These are phyloP conservation scores for Ispidina lecontei DNA, from an alignment of 2,797 vertebrate species.

Conservation along the genomic window DNA sequence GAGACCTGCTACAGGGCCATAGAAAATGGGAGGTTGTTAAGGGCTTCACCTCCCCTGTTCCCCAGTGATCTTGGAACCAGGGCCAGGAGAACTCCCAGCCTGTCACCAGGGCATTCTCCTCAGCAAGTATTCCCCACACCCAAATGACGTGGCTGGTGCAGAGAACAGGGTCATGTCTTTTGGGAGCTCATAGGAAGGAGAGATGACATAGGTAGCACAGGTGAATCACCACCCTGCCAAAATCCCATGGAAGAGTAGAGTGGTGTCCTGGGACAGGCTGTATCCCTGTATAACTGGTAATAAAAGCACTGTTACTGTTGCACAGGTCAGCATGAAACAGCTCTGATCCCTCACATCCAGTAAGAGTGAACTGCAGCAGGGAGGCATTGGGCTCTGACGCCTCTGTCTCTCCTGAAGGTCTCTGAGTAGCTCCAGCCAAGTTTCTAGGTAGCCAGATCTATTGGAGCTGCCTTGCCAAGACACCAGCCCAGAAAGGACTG, in stretches of 20 bases:
- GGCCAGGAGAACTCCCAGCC: background rate
- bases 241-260: background rate
- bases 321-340: background rate
- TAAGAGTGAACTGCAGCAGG: background rate
- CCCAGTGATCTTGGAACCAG: background rate
- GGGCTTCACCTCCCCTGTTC: background rate
- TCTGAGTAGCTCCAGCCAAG: background rate
- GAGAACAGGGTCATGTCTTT: background rate
- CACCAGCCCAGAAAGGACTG: background rate
- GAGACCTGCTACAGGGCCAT: background rate
- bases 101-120: background rate
- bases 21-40: background rate
- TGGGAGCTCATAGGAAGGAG: background rate
- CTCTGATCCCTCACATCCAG: background rate
- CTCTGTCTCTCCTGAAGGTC: background rate
- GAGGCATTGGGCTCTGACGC: background rate
- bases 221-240: background rate
- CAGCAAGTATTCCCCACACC: background rate
- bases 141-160: background rate
- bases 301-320: fast-evolving
- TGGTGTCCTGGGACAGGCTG: fast-evolving
- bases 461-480: background rate
- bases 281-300: background rate
- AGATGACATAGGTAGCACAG: background rate
- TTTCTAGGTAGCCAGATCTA: background rate